A percentile compares a stretch with the other conserved stretches of the same genome.
Evolutionary conservation across 2,888 invertebrate genomes (phyloP).

Genomic region (Melanchra persicariae): DNA sequence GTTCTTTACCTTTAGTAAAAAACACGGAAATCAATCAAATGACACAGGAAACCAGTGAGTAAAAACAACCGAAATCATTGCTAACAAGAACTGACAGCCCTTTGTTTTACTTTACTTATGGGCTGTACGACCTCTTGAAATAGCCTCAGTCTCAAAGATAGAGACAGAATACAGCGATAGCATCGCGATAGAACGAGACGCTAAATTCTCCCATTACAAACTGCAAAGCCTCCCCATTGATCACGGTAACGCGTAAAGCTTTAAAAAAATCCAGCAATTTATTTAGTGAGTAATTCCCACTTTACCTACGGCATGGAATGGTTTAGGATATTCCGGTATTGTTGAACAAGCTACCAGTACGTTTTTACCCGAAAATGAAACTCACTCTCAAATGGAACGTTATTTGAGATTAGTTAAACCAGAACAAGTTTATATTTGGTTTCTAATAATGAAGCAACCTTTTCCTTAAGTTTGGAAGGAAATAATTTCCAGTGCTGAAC

Average conservation of each 20-base stretch:
- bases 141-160: conserved; percentile 74
- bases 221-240: conserved; percentile 87
- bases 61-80: conserved; percentile 76
- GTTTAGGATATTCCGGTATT: conserved; percentile 41
- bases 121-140: conserved; percentile 77
- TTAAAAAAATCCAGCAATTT: conserved; percentile 88
- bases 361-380: conserved; percentile 11
- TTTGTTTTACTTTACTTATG: conserved; percentile 68
- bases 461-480: conserved; percentile 54
- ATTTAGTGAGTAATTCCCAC: conserved; percentile 83
- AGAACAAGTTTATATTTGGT: conserved; percentile 51
- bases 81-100: conserved; percentile 85
- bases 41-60: conserved; percentile 70
- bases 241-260: conserved; percentile 88
- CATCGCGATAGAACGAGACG: conserved; percentile 71
- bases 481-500: conserved; percentile 65
- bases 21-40: conserved; percentile 76
- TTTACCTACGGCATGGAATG: conserved; percentile 57
- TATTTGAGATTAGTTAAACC: conserved; percentile 33
- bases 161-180: conserved; percentile 67
- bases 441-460: conserved; percentile 54
- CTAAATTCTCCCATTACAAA: conserved; percentile 84
- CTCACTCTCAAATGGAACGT: conserved; percentile 9
- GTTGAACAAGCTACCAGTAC: conserved; percentile 19
- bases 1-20: conserved; percentile 28